Base-by-base conservation (phyloP, 2,113 vertebrate species). In the Notarius quadriscutis region DNA sequence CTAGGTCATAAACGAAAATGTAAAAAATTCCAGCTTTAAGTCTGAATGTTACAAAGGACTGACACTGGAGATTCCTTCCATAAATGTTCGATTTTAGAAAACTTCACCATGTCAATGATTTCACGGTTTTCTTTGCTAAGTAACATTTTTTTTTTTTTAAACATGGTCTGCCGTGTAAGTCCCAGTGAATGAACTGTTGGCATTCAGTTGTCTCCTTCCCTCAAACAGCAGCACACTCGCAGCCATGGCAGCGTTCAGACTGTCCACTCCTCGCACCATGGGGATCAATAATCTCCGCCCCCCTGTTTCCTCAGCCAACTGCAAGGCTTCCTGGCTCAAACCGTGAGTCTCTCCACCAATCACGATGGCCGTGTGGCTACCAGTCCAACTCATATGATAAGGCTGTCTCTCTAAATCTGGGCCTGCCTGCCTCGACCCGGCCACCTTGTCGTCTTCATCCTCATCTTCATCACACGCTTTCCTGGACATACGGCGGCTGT, bases 171-270 rank as follows among this genome's bases (percentile, higher is more conserved):
- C 11, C 34, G 48, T 72, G 71, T 0, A 74, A 48, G 34, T 25
- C 74, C 48, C 4, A 14, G 48, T 77, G 74, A 77, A 77, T 12
- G 48, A 25, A 11, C 20, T 4, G 77, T 80, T 80, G 2, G 84
- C 27, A 91, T 17, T 85, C n/a, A 96, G 92, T 87, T 99, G 98
- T 82, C 96, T 96, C 89, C 93, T 97, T 71, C 96, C 98, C 90
- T 99, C 98, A 17, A 99, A 99, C 0, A 99, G 90, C 81, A 99
- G 87, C 17, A 99, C 94, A 87, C 95, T 97, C 1, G 97, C 96
- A 0, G 98, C 98, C 91, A 99, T 96, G 25, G 97, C 97, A 0
- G 97, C 97, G 89, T 99, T 99, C 83, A 99, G 85, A 90, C 98
- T 99, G 91, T 99, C 97, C 92, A 99, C 88, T 0, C 94, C 94